A percentile compares a stretch with the other conserved stretches of the same genome.
Conservation (phyloP, 1,140 invertebrate genomes). For the Thrips palmi region DNA sequence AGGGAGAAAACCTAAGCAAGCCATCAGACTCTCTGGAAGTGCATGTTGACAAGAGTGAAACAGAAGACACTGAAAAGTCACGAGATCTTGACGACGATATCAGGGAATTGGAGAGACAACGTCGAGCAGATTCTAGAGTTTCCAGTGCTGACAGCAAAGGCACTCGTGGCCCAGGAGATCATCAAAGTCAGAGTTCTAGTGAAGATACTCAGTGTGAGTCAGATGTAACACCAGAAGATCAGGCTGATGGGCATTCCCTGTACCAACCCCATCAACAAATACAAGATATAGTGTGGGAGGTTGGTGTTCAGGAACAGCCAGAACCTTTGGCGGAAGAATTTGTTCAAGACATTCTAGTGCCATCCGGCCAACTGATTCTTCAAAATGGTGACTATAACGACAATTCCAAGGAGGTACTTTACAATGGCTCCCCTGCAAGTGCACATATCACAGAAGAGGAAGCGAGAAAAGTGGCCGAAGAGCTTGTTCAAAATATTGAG, state of each 20-base stretch:
- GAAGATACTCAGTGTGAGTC: constrained; percentile 35
- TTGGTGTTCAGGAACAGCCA: constrained; percentile 31
- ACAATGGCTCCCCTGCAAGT: constrained; percentile 9
- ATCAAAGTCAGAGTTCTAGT: constrained; percentile 29
- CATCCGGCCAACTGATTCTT: constrained; percentile 18
- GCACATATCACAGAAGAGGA: constrained; percentile 19
- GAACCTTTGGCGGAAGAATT: constrained; percentile 17
- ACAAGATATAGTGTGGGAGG: constrained; percentile 41
- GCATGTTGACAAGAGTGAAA: constrained; percentile 30
- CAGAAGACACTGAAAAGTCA: constrained; percentile 27
- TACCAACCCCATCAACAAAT: constrained; percentile 35
- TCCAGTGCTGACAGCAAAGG: constrained; percentile 9
- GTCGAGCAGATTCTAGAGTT: constrained; percentile 11
- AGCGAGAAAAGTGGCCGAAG: constrained; percentile 25
- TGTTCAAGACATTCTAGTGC: constrained; percentile 19
- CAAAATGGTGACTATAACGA: constrained; percentile 23
- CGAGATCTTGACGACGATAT: constrained; percentile 22
- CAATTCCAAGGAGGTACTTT: constrained; percentile 10
- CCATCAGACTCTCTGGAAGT: constrained; percentile 27
- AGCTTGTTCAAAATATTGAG: constrained; percentile 32
- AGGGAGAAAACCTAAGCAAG: constrained; percentile 21
- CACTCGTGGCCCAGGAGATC: no score
- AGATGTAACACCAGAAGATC: constrained; percentile 26
- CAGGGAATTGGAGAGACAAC: constrained; percentile 18
- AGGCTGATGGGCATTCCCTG: constrained; percentile 23